Evolutionary conservation across 2,888 invertebrate species (phyloP).

Genomic region (Cloeon dipterum): DNA sequence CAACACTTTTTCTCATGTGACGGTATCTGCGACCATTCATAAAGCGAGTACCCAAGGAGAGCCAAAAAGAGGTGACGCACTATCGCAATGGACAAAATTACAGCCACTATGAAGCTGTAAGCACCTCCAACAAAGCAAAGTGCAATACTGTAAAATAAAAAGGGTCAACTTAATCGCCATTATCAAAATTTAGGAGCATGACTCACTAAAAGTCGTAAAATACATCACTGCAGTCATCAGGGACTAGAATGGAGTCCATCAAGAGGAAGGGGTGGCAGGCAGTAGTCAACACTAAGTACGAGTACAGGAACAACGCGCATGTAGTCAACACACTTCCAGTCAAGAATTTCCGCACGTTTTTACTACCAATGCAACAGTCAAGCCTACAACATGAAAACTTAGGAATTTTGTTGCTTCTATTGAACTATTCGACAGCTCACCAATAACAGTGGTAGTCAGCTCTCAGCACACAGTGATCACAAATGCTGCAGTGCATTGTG

Average conservation of each 20-base stretch:
- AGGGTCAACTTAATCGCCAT: no score
- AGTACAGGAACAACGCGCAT: constrained; percentile 42
- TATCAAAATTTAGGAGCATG: constrained; percentile 2
- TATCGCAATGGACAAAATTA: constrained; percentile 17
- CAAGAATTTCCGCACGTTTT: constrained; percentile 54
- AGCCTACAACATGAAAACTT: no score
- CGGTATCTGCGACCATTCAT: constrained; percentile 21
- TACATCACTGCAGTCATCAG: constrained; percentile 65
- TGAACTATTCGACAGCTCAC: constrained; percentile 20
- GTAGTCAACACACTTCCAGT: constrained; percentile 39
- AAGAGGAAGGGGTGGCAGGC: constrained; percentile 59
- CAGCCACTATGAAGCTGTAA: constrained; percentile 19
- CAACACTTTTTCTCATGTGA: constrained; percentile 7
- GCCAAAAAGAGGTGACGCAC: constrained; percentile 20
- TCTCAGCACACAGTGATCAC: constrained; percentile 56
- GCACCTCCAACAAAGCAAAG: constrained; percentile 30
- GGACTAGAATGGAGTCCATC: constrained; percentile 42
- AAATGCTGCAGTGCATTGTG: constrained; percentile 59
- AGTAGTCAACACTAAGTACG: constrained; percentile 64
- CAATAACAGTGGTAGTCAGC: constrained; percentile 63
- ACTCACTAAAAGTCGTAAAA: constrained; percentile 57
- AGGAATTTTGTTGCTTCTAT: constrained; percentile 6
- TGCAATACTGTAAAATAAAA: constrained; percentile 22
- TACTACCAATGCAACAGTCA: constrained; percentile 60
- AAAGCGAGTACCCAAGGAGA: constrained; percentile 23